Evolutionary conservation across 2,113 vertebrate genomes (phyloP).

Genomic region (Corythoichthys intestinalis): DNA sequence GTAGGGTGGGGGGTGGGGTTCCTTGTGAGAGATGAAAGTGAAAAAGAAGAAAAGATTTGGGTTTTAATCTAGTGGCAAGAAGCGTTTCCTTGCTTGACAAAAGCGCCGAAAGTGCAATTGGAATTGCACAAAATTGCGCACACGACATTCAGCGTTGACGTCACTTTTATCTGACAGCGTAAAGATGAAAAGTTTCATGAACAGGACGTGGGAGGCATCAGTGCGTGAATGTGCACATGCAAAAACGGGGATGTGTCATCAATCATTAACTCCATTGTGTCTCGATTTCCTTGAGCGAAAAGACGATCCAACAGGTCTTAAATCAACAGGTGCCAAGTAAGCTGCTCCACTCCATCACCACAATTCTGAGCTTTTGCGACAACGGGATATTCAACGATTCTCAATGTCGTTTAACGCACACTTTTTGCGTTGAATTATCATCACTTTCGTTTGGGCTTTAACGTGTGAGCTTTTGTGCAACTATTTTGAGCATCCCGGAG

Average conservation of each 20-base stretch:
- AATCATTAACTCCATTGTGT: constrained; percentile 45
- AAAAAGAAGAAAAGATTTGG: constrained; percentile 89
- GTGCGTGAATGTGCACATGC: neutral
- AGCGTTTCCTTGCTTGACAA: constrained; percentile 77
- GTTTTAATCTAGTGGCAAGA: constrained; percentile 89
- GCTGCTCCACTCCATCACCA: neutral
- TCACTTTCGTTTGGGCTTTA: neutral
- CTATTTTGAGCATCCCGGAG: constrained; percentile 98
- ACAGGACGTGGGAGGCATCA: neutral
- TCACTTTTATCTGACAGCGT: neutral
- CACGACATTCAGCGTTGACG: neutral
- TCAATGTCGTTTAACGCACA: neutral
- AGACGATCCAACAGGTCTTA: constrained; percentile 52
- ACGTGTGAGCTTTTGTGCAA: constrained; percentile 81
- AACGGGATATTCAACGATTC: neutral
- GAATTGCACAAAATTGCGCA: neutral
- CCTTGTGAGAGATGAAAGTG: constrained; percentile 92
- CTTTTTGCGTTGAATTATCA: constrained; percentile 19
- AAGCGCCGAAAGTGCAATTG: constrained; percentile 18
- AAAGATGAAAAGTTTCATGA: neutral
- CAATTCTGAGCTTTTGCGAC: neutral
- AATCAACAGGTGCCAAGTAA: constrained; percentile 66
- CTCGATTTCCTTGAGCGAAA: constrained; percentile 16
- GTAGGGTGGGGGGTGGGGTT: constrained; percentile 70
- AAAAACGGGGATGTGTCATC: neutral